Conservation (phyloP, 2,888 invertebrate genomes). For the Mayetiola destructor region DNA sequence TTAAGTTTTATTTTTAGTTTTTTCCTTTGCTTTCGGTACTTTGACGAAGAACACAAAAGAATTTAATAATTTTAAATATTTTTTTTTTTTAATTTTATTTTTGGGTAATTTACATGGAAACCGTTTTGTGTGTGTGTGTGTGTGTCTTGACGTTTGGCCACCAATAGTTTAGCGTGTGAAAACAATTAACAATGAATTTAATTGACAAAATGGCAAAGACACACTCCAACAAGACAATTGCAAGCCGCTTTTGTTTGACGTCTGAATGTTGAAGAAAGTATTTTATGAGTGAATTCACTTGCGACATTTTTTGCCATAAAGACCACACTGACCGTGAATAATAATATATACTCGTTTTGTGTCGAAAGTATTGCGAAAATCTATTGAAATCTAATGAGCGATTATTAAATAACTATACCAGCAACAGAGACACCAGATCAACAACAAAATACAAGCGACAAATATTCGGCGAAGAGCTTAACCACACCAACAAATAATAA, state of each 20-base stretch:
- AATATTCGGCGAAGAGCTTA: too few relatives aligned
- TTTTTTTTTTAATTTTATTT: not conserved
- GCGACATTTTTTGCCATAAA: not conserved
- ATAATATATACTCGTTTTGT: not conserved
- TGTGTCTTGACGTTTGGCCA: not conserved
- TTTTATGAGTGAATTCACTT: not conserved
- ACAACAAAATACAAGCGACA: too few relatives aligned
- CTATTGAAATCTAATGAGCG: too few relatives aligned
- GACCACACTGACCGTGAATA: conserved; percentile 8
- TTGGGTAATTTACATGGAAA: not conserved
- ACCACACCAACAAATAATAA: too few relatives aligned
- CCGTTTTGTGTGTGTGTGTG: too few relatives aligned
- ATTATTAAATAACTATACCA: too few relatives aligned
- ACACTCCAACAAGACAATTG: not conserved
- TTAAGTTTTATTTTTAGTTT: too few relatives aligned
- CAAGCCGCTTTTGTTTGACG: not conserved
- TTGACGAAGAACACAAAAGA: not conserved
- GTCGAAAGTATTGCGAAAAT: too few relatives aligned
- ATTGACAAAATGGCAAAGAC: not conserved
- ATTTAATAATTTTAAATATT: too few relatives aligned
- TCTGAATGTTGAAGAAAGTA: conserved; percentile 6
- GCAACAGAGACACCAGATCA: too few relatives aligned
- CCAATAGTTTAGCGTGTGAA: not conserved
- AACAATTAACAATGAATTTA: not conserved
- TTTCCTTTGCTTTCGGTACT: too few relatives aligned